phyloP scores from a whole-genome alignment of 2,113 vertebrate species.

The Pterophyllum scalare region DNA sequence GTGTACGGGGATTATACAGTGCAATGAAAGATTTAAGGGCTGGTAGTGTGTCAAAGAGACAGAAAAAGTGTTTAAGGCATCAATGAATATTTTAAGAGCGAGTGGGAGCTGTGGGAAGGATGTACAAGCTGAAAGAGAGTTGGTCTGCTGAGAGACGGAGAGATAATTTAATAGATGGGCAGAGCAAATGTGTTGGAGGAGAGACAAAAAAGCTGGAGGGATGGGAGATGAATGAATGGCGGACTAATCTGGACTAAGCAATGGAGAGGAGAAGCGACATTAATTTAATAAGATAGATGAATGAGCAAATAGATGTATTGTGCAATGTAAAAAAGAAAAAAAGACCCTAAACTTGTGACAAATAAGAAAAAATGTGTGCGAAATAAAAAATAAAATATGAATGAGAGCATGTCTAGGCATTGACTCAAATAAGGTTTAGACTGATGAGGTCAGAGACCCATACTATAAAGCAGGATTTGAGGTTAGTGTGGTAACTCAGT shows the following conservation, averaged over 20 bases:
- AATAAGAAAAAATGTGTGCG: not conserved
- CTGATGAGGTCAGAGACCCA: not conserved
- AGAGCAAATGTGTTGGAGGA: slow-evolving; percentile 64
- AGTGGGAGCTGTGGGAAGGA: slow-evolving; percentile 57
- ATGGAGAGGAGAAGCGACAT: slow-evolving; percentile 43
- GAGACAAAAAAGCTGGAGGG: slow-evolving; percentile 62
- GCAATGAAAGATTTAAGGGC: slow-evolving; percentile 45
- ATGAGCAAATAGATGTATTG: slow-evolving; percentile 49
- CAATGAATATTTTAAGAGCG: slow-evolving; percentile 75
- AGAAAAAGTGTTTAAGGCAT: slow-evolving; percentile 71
- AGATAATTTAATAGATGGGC: slow-evolving; percentile 70
- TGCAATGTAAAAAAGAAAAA: not conserved
- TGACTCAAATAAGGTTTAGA: not conserved
- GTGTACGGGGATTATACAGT: not conserved
- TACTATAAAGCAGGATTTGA: not conserved
- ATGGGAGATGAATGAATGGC: slow-evolving; percentile 63
- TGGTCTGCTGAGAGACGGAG: slow-evolving; percentile 65
- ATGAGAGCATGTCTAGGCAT: not conserved
- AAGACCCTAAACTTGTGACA: slow-evolving; percentile 18
- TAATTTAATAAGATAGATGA: slow-evolving; percentile 66
- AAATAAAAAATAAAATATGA: slow-evolving; percentile 5
- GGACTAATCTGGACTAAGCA: slow-evolving; percentile 58
- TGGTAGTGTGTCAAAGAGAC: slow-evolving; percentile 52
- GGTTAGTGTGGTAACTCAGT: not conserved
- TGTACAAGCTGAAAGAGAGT: slow-evolving; percentile 51